Percentiles rank a stretch among this genome's conserved stretches.
phyloP scores from a whole-genome alignment of 2,888 invertebrate species.

The Cantharis nigra region DNA sequence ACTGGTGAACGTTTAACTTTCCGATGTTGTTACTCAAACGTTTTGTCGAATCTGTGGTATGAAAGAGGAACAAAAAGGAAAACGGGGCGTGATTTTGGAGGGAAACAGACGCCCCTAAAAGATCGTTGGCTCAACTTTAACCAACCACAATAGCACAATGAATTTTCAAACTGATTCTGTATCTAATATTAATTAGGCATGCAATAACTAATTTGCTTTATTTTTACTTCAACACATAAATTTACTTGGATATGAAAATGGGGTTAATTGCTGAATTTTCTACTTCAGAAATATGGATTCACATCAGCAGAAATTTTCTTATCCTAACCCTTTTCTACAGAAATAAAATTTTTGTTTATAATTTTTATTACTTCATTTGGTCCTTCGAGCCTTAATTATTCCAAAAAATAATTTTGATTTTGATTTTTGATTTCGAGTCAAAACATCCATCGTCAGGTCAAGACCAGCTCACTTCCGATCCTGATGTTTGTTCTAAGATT shows the following conservation, averaged over 20 bases:
- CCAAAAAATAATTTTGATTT: not conserved
- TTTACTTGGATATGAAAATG: not conserved
- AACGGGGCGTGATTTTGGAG: conserved; percentile 33
- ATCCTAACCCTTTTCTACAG: too few species aligned
- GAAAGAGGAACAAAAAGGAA: conserved; percentile 31
- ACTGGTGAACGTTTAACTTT: conserved; percentile 32
- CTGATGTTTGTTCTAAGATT: too few species aligned
- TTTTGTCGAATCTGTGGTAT: conserved; percentile 8
- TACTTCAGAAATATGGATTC: not conserved
- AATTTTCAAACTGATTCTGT: conserved; percentile 35
- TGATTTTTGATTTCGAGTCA: too few species aligned
- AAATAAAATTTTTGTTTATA: not conserved
- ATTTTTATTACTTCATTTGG: not conserved
- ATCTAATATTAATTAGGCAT: conserved; percentile 39
- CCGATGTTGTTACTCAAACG: not conserved
- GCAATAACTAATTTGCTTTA: conserved; percentile 1
- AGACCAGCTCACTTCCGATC: too few species aligned
- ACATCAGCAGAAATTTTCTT: not conserved
- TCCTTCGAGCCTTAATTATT: not conserved
- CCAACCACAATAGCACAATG: conserved; percentile 37
- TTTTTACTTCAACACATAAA: not conserved
- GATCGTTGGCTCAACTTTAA: conserved; percentile 38
- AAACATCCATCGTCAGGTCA: too few species aligned
- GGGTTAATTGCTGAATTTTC: not conserved
- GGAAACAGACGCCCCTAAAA: conserved; percentile 34